Conservation (phyloP, 2,888 invertebrate genomes). For the Vesta saturnalis region DNA sequence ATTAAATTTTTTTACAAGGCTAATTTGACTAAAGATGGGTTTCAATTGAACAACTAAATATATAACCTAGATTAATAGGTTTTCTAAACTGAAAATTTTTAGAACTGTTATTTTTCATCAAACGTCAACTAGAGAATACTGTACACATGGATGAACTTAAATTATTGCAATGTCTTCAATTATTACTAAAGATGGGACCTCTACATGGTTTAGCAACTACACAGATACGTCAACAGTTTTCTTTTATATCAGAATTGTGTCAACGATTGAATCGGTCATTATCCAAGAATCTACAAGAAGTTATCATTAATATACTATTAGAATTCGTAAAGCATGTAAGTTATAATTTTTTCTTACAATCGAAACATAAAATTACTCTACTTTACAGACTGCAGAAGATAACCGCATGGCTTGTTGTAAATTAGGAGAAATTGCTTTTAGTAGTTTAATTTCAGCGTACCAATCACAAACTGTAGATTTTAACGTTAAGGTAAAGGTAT, state of each 20-base stretch:
- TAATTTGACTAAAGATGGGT: no score
- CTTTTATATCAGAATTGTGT: slow-evolving; percentile 52
- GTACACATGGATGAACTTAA: slow-evolving; percentile 31
- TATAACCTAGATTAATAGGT: no score
- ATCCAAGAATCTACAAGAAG: slow-evolving; percentile 43
- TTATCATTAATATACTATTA: slow-evolving; percentile 38
- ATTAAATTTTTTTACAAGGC: no score
- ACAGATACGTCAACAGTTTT: slow-evolving; percentile 51
- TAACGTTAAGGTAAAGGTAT: slow-evolving; percentile 47
- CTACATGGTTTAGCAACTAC: slow-evolving; percentile 48
- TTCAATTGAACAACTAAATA: no score
- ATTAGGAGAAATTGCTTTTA: slow-evolving; percentile 57
- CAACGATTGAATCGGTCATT: slow-evolving; percentile 42
- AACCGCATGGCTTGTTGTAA: slow-evolving; percentile 56
- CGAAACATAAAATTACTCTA: background rate
- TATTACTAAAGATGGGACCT: slow-evolving; percentile 54
- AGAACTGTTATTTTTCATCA: slow-evolving; percentile 38
- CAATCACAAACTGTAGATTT: slow-evolving; percentile 44
- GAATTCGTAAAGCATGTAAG: slow-evolving; percentile 38
- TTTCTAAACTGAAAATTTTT: slow-evolving; percentile 13
- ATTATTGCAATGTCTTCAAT: slow-evolving; percentile 49
- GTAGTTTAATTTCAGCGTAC: slow-evolving; percentile 48
- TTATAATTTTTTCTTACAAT: background rate
- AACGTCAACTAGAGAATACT: slow-evolving; percentile 15
- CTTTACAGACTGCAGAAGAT: slow-evolving; percentile 55